Conservation (phyloP, 1,140 invertebrate species). For the Drosophila lini region DNA sequence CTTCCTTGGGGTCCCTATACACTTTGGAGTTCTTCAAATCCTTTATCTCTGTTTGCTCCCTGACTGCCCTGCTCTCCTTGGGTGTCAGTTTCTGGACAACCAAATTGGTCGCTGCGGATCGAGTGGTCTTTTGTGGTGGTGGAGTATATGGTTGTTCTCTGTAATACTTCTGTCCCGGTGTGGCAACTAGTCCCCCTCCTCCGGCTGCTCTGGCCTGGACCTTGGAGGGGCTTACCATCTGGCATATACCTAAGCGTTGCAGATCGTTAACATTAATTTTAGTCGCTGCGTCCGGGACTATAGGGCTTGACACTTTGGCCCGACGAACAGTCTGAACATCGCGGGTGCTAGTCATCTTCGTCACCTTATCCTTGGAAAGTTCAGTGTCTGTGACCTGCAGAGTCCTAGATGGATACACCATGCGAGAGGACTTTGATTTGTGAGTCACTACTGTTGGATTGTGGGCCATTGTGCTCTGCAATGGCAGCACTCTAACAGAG, state of each 20-base stretch:
- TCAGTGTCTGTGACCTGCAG: not conserved
- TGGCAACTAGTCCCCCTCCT: not conserved
- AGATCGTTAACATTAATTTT: constrained; percentile 2
- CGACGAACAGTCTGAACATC: not conserved
- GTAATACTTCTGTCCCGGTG: not conserved
- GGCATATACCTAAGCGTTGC: not conserved
- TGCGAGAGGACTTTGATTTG: constrained; percentile 6
- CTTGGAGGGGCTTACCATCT: not conserved
- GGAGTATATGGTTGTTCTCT: not conserved
- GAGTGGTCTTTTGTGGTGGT: not conserved
- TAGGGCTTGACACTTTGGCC: not conserved
- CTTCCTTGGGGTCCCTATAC: not conserved
- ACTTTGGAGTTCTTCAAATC: not conserved
- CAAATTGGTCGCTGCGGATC: no score
- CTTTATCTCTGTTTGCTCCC: not conserved
- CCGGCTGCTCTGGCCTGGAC: not conserved
- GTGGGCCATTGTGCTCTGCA: constrained; percentile 10
- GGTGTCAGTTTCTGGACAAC: not conserved
- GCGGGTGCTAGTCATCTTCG: not conserved
- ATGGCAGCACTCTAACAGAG: not conserved
- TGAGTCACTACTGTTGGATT: constrained; percentile 1
- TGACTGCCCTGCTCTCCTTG: constrained; percentile 1
- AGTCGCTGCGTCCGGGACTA: not conserved
- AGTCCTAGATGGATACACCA: not conserved
- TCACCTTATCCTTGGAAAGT: constrained; percentile 6